Base-by-base conservation (phyloP, 2,888 invertebrate species). In the Drosophila robusta region DNA sequence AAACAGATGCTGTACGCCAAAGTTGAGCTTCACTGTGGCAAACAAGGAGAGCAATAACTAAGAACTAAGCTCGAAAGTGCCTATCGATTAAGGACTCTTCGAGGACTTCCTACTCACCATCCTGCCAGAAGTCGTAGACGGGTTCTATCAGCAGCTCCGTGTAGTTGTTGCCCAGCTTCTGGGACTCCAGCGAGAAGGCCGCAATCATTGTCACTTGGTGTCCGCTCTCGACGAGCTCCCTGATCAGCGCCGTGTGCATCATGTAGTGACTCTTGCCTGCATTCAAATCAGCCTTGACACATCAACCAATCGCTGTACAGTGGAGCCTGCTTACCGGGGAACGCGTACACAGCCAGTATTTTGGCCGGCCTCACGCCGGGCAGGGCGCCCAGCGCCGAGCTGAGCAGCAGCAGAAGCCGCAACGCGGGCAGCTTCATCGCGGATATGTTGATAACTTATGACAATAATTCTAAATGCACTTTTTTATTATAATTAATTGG, bases 261-360 rank as follows among this genome's bases (percentile, higher is more conserved):
- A 92, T 91, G 26, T 91, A 93, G 56, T 94, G 94, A 38, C 93
- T 93, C 64, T 91, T 93, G 1, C 90, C 83, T 86, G 44, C 1
- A 22, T 4, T 6, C 2, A 4, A 3, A 2, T 0, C 3, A 41
- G 7, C 1, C 3, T 11, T 16, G 24, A 12, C 0, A 11, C 12
- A 14, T 1, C 1, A 4, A 4, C 4, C 4, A 11, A 9, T 18
- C 12, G 3, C 0, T 9, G 7, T n/a, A 29, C 14, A 36, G 38
- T 44, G 12, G 42, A 45, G 32, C 6, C 11, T 18, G 50, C 45
- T 68, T 56, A 83, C 82, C 92, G 1, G 92, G 91, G 55, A 93
- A 92, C 0, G 92, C 90, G 66, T 93, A 93, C 0, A 93, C 67
- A 0, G 92, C 93, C 7, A 94, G 80, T 41, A 94, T 93, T 41